A percentile compares a stretch with the other conserved stretches of the same genome.
phyloP scores from a whole-genome alignment of 2,888 invertebrate genomes.

The Oxycera nigricornis region DNA sequence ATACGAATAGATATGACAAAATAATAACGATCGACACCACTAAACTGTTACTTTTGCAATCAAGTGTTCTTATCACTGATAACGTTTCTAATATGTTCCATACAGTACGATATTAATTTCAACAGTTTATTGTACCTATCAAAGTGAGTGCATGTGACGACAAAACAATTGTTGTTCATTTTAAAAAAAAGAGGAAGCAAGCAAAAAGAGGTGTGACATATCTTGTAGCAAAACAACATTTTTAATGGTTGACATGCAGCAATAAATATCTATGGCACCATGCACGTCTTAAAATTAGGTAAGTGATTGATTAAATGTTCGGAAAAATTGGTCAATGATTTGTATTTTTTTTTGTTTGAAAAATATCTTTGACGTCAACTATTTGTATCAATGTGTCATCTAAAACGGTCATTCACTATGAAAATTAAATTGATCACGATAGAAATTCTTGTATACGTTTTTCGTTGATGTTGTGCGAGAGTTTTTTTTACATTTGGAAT shows the following conservation, averaged over 20 bases:
- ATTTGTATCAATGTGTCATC: not conserved
- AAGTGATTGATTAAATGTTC: conserved; percentile 41
- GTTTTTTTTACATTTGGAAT: no score
- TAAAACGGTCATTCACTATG: not conserved
- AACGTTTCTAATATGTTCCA: conserved; percentile 9
- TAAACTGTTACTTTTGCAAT: not conserved
- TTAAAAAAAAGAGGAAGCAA: not conserved
- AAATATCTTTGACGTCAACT: not conserved
- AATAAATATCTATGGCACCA: conserved; percentile 39
- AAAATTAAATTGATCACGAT: not conserved
- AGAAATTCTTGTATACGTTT: not conserved
- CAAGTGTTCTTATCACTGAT: not conserved
- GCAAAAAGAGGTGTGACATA: not conserved
- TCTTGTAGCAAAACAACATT: not conserved
- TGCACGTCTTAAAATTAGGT: conserved; percentile 49
- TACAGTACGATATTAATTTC: not conserved
- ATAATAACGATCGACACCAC: no score
- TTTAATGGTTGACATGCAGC: conserved; percentile 35
- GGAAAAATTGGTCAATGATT: not conserved
- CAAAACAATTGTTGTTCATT: not conserved
- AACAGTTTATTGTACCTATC: not conserved
- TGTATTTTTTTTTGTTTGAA: not conserved
- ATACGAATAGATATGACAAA: no score
- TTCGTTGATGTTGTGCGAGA: not conserved
- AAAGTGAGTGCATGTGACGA: not conserved